Conservation (phyloP, 2,888 invertebrate genomes). For the Chrysotoxum bicinctum region DNA sequence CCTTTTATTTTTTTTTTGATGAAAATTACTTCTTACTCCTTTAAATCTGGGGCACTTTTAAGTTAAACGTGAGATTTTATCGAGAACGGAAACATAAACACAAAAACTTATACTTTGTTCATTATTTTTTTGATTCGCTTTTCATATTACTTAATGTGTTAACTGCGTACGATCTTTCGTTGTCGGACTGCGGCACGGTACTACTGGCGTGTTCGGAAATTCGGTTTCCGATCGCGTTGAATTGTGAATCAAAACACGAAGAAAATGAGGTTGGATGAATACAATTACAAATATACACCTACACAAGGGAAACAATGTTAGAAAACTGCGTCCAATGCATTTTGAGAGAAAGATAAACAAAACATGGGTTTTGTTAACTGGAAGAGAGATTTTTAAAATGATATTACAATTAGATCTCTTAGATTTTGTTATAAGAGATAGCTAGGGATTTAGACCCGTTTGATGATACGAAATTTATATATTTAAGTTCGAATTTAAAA, state of each 20-base stretch:
- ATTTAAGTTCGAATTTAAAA: too few species aligned
- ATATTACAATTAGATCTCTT: neutral
- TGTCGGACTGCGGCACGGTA: constrained; percentile 64
- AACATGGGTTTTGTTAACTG: neutral
- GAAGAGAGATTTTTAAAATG: constrained; percentile 1
- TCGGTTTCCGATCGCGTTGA: constrained; percentile 17
- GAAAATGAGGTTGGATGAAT: neutral
- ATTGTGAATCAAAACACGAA: constrained; percentile 50
- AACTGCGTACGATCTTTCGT: constrained; percentile 50
- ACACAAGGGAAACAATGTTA: constrained; percentile 27
- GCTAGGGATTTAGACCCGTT: neutral
- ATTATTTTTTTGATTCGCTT: constrained; percentile 25
- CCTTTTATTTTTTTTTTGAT: constrained; percentile 1
- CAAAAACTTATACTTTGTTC: constrained; percentile 18
- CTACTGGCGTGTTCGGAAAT: constrained; percentile 17
- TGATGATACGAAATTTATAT: too few species aligned
- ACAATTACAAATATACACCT: constrained; percentile 36
- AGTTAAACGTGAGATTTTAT: constrained; percentile 53
- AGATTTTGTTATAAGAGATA: neutral
- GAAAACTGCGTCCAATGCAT: constrained; percentile 19
- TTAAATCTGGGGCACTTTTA: constrained; percentile 42
- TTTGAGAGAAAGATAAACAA: constrained; percentile 64
- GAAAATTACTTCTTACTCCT: constrained; percentile 11
- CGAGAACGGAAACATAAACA: constrained; percentile 64
- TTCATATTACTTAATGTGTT: constrained; percentile 51